Conservation (phyloP, 23 tunicate species). For the Clavelina lepadiformis region DNA sequence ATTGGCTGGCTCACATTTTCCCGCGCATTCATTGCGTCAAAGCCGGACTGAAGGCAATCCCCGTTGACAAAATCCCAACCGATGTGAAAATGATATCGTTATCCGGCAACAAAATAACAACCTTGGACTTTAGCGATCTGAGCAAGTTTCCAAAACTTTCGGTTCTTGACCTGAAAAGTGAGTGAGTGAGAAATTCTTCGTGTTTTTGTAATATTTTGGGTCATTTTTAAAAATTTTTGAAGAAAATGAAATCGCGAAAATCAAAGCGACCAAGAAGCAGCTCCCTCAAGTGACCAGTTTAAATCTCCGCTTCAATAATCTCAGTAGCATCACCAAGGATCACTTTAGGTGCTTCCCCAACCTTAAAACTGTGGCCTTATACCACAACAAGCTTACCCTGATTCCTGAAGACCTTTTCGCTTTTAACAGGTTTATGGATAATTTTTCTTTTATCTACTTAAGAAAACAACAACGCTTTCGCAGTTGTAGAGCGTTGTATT, state of each 20-base stretch:
- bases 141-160: constrained; percentile 12
- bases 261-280: neutral
- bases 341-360: constrained; percentile 55
- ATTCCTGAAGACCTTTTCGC: constrained; percentile 41
- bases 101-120: constrained; percentile 16
- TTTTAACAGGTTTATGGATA: constrained; percentile 26
- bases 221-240: no score
- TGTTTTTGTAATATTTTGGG: no score
- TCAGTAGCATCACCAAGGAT: constrained; percentile 13
- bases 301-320: constrained; percentile 22
- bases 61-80: constrained; percentile 34
- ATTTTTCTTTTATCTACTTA: no score
- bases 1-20: no score
- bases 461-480: no score
- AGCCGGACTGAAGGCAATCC: no score
- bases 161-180: constrained; percentile 36
- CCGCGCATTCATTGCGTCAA: no score
- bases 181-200: no score
- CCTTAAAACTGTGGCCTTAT: constrained; percentile 15
- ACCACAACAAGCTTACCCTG: constrained; percentile 28
- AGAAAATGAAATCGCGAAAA: no score
- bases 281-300: constrained; percentile 9
- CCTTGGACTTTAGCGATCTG: constrained; percentile 12
- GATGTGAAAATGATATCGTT: constrained; percentile 26
- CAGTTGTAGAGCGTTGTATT: no score